A percentile compares a stretch with the other conserved stretches of the same genome.
These are phyloP conservation scores for Hirtodrosophila trivittata DNA, from an alignment of 2,888 invertebrate species.

Conservation along the genomic window DNA sequence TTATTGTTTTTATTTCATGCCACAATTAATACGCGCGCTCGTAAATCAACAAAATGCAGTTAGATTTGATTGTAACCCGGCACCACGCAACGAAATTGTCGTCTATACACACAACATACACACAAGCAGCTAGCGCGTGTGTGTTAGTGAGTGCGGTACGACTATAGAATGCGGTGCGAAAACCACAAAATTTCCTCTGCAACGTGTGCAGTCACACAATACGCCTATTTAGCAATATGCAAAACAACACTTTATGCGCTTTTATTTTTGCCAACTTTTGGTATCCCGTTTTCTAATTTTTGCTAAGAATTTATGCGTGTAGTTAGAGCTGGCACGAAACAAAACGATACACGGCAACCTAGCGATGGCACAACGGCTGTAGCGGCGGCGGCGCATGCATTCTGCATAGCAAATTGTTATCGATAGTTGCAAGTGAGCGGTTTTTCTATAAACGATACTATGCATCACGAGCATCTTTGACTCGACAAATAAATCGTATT, in stretches of 20 bases:
- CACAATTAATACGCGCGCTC: conserved; percentile 43
- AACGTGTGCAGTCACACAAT: conserved; percentile 20
- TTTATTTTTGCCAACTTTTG: conserved; percentile 24
- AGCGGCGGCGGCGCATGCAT: conserved; percentile 21
- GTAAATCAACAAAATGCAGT: conserved; percentile 60
- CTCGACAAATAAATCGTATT: not conserved
- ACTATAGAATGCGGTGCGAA: conserved; percentile 26
- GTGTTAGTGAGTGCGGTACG: conserved; percentile 30
- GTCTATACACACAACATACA: conserved; percentile 56
- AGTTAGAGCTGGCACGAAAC: conserved; percentile 49
- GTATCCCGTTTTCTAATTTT: conserved; percentile 31
- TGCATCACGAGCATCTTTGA: not conserved
- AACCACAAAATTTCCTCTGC: conserved; percentile 13
- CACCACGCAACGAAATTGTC: conserved; percentile 74
- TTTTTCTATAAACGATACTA: not conserved
- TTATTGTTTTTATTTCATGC: conserved; percentile 55
- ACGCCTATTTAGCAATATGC: not conserved
- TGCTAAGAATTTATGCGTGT: conserved; percentile 62
- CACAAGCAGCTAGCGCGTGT: conserved; percentile 33
- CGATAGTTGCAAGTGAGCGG: conserved; percentile 18
- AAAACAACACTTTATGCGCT: conserved; percentile 23
- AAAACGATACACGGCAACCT: conserved; percentile 44
- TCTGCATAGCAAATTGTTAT: conserved; percentile 14
- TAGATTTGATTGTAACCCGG: conserved; percentile 72
- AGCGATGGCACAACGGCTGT: conserved; percentile 29